phyloP scores from a whole-genome alignment of 2,797 vertebrate species.

The Dallia pectoralis region DNA sequence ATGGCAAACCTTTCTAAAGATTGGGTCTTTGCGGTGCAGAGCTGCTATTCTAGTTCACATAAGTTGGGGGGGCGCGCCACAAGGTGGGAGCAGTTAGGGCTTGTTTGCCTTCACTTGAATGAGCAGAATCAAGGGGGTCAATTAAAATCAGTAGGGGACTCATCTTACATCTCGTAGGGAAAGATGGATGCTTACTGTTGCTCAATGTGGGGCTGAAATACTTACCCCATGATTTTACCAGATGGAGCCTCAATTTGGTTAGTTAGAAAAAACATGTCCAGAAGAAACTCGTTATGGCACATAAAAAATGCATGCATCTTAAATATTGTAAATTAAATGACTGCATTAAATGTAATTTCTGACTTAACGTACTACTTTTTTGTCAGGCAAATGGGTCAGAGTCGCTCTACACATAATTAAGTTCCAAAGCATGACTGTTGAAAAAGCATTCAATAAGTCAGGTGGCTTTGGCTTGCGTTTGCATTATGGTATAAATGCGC shows the following conservation, averaged over 20 bases:
- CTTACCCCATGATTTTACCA: constrained; percentile 20
- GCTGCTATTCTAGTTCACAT: neutral
- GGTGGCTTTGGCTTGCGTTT: neutral
- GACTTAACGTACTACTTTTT: neutral
- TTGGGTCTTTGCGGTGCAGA: neutral
- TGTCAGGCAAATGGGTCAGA: neutral
- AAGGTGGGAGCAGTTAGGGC: neutral
- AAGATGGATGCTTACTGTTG: neutral
- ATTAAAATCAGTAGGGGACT: constrained; percentile 30
- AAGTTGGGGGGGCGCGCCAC: neutral
- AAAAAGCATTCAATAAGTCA: neutral
- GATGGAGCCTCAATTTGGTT: neutral
- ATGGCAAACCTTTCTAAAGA: neutral
- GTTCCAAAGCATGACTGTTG: neutral
- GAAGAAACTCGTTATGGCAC: neutral
- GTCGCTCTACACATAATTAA: neutral
- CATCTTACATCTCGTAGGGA: constrained; percentile 10
- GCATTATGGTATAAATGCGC: constrained; percentile 22
- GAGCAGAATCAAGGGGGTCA: constrained; percentile 33
- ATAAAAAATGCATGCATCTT: neutral
- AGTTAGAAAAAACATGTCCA: neutral
- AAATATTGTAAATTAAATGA: neutral
- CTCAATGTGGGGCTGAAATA: constrained; percentile 16
- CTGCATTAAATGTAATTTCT: neutral
- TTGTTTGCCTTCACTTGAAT: constrained; percentile 27